Conservation (phyloP, 2,888 invertebrate species). For the Parascotia fuliginaria region DNA sequence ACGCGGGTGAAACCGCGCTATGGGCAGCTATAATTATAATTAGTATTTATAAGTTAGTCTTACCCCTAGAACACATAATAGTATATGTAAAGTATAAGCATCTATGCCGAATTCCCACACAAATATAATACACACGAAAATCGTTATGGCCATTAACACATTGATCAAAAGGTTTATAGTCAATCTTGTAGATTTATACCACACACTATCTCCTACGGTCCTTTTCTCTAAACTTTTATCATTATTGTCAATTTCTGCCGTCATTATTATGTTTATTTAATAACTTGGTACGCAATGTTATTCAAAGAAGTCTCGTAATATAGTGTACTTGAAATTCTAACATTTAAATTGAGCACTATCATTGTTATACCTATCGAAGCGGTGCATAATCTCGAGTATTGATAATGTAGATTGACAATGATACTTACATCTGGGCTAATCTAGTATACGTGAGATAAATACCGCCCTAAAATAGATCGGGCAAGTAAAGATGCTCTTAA, state of each 20-base stretch:
- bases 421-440: background rate
- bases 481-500: background rate
- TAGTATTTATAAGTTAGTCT: constrained; percentile 32
- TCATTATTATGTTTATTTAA: background rate
- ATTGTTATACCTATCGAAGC: background rate
- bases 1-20: too few relatives aligned
- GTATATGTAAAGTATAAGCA: constrained; percentile 48
- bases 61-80: constrained; percentile 58
- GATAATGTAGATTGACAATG: background rate
- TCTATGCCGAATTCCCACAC: constrained; percentile 35
- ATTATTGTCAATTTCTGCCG: constrained; percentile 2
- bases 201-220: constrained; percentile 18
- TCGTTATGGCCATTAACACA: constrained; percentile 47
- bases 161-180: constrained; percentile 47
- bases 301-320: background rate
- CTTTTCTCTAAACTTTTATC: constrained; percentile 6
- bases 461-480: background rate
- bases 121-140: constrained; percentile 51
- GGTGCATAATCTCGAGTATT: background rate
- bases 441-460: background rate
- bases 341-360: constrained; percentile 24
- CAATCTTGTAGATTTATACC: constrained; percentile 42
- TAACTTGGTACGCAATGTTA: background rate
- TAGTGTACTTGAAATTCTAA: background rate
- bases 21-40: too few relatives aligned